Evolutionary conservation across 2,888 invertebrate genomes (phyloP).

Genomic region (Xylota sylvarum): DNA sequence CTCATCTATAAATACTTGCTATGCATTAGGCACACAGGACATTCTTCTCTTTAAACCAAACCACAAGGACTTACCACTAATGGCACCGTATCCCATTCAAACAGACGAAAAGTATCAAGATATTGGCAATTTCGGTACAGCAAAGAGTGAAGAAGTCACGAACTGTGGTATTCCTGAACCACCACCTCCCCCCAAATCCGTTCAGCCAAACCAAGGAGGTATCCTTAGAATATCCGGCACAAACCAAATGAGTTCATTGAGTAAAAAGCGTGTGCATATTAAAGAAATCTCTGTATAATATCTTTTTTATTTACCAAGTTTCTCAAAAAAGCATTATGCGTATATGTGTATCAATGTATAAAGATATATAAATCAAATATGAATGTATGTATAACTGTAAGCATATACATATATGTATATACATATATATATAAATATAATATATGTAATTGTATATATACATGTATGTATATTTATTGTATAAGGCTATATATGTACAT

Average conservation of each 20-base stretch:
- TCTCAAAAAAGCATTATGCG: no score
- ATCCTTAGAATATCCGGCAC: conserved; percentile 87
- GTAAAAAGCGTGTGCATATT: conserved; percentile 96
- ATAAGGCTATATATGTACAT: no score
- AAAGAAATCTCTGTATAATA: conserved; percentile 94
- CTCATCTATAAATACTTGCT: conserved; percentile 11
- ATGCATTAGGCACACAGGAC: conserved; percentile 11
- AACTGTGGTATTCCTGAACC: conserved; percentile 87
- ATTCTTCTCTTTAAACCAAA: conserved; percentile 75
- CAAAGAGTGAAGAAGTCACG: conserved; percentile 84
- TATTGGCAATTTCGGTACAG: conserved; percentile 81
- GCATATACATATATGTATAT: no score
- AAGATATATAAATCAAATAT: no score
- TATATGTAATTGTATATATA: neutral
- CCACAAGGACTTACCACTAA: conserved; percentile 81
- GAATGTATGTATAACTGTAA: no score
- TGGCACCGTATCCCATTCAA: conserved; percentile 19
- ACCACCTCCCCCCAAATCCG: conserved; percentile 86
- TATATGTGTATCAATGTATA: no score
- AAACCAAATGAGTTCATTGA: conserved; percentile 88
- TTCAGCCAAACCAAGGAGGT: conserved; percentile 85
- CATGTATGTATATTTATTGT: no score
- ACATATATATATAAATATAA: neutral
- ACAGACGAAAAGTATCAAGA: conserved; percentile 82
- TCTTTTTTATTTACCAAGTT: neutral